Percentiles rank a stretch among this genome's conserved stretches.
These are phyloP conservation scores for Hedya salicella DNA, from an alignment of 2,888 invertebrate genomes.

Conservation along the genomic window DNA sequence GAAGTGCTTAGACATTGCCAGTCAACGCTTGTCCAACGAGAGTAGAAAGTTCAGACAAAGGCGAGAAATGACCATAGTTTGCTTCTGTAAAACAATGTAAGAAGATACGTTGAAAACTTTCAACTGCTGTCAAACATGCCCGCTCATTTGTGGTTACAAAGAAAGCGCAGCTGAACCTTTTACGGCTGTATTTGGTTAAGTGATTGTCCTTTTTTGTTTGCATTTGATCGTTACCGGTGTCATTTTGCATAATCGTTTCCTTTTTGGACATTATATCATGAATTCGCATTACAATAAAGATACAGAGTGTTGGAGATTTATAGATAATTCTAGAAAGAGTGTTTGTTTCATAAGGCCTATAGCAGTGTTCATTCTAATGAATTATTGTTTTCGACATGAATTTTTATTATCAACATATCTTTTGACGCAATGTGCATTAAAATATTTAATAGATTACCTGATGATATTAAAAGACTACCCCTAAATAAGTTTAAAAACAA, in stretches of 20 bases:
- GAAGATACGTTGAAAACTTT: constrained; percentile 59
- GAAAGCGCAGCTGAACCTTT: constrained; percentile 35
- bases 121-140: constrained; percentile 44
- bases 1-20: constrained; percentile 67
- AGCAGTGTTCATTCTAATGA: too few relatives aligned
- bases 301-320: too few relatives aligned
- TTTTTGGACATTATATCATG: too few relatives aligned
- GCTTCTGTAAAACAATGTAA: constrained; percentile 67
- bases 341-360: too few relatives aligned
- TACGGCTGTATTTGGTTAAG: constrained; percentile 8
- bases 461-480: too few relatives aligned
- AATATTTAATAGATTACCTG: too few relatives aligned
- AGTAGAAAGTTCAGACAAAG: constrained; percentile 77
- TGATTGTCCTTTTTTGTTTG: background rate
- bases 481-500: too few relatives aligned
- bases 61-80: constrained; percentile 74
- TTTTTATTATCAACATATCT: too few relatives aligned
- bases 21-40: constrained; percentile 64
- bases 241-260: background rate
- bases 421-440: too few relatives aligned
- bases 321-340: too few relatives aligned
- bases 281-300: too few relatives aligned
- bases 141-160: constrained; percentile 41
- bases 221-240: background rate
- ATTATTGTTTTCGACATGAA: too few relatives aligned